Evolutionary conservation across 2,888 invertebrate species (phyloP), one percentile per base, ranked within the genome.

Genomic region (Hyposoter dolosus): DNA sequence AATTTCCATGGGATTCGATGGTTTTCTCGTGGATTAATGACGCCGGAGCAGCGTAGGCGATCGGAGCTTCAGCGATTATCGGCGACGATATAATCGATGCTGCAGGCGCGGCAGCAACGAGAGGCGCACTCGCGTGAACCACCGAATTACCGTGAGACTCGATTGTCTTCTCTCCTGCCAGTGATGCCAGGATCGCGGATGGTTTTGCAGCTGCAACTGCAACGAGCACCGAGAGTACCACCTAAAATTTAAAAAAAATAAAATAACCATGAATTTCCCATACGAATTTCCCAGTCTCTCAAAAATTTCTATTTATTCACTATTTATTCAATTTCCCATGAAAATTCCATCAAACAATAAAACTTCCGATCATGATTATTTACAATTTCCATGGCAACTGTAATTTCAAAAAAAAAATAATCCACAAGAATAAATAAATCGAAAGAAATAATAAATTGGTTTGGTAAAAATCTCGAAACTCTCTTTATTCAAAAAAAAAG

Each of bases 61-160:
- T 47, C 47, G 76, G 66, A 63, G 69, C 32, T 45, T 84, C 74
- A n/a, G 81, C 87, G 77, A 86, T 50, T n/a, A 85, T 19, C 43
- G 85, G 85, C 3, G 87, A 56, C n/a, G 78, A 45, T 60, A 72
- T 23, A 7, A 78, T 10, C 0, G 80, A 69, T 1, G 83, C 50
- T 69, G 90, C 87, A 53, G 89, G 95, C 83, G 95, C 95, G 80
- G 95, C 95, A 85, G 95, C 95, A 80, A 95, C 95, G 84, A 95
- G 93, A 88, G 86, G 93, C 9, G 94, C 90, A 74, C 95, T 94
- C 0, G 94, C 93, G 45, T 94, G 94, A 83, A 95, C 93, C 1
- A 95, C 94, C 15, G 94, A 89, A 87, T 91, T 92, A 19, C 92
- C 91, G 79, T 93, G 93, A 7, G 91, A 90, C 79, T 92, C 92